phyloP scores from a whole-genome alignment of 2,888 invertebrate genomes.

The Cetonia aurata region DNA sequence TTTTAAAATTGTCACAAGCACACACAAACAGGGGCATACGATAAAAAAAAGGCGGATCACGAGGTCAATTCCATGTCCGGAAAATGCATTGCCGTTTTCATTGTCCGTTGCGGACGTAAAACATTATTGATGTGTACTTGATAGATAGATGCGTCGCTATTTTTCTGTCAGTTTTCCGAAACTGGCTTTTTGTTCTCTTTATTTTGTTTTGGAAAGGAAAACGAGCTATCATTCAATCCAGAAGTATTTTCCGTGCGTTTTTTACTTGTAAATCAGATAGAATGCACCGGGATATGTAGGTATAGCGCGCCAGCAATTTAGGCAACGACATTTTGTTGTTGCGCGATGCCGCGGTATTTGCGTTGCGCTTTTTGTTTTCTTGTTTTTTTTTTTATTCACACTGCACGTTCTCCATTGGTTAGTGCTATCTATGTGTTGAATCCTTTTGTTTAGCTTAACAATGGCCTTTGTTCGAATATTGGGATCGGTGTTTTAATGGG shows the following conservation, averaged over 20 bases:
- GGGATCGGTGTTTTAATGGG: neutral
- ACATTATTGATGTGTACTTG: conserved; percentile 22
- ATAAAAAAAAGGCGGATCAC: neutral
- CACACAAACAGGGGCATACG: neutral
- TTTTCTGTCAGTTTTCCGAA: conserved; percentile 5
- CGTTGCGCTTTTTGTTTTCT: neutral
- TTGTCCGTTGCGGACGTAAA: conserved; percentile 11
- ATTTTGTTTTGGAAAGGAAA: too few species aligned
- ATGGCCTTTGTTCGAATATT: conserved; percentile 24
- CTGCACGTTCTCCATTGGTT: neutral
- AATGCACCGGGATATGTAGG: conserved; percentile 17
- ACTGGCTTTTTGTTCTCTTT: neutral
- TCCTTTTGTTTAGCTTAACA: conserved; percentile 10
- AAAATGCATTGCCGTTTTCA: conserved; percentile 37
- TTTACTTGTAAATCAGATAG: conserved; percentile 17
- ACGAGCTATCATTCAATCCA: conserved; percentile 7
- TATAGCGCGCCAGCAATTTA: neutral
- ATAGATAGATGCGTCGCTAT: neutral
- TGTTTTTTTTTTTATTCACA: neutral
- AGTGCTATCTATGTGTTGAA: neutral
- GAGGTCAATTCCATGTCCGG: conserved; percentile 19
- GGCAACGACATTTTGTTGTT: conserved; percentile 27
- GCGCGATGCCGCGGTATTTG: neutral
- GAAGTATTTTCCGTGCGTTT: conserved; percentile 27
- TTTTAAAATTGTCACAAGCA: conserved; percentile 14